Conservation (phyloP, 2,797 vertebrate genomes). For the Lepus townsendii region DNA sequence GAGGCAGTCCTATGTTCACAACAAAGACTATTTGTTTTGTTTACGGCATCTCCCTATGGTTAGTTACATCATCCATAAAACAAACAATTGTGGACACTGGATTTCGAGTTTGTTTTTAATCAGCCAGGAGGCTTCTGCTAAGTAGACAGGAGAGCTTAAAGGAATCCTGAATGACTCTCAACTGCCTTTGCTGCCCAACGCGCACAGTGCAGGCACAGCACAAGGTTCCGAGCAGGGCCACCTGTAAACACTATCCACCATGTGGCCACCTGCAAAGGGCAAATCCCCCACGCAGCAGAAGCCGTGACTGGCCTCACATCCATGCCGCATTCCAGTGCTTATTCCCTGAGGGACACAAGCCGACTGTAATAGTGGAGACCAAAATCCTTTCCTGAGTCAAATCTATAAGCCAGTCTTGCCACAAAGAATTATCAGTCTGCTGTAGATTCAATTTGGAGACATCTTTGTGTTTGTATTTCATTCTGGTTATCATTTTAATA, state of each 20-base stretch:
- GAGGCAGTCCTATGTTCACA: neutral
- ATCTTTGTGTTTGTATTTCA: neutral
- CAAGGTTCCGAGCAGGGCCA: neutral
- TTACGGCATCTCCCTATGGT: conserved; percentile 61
- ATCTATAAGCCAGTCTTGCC: neutral
- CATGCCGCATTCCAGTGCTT: neutral
- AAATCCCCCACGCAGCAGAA: neutral
- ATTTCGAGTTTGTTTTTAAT: conserved; percentile 75
- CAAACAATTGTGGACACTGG: conserved; percentile 63
- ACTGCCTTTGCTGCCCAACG: neutral
- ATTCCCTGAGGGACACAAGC: neutral
- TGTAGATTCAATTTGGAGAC: neutral
- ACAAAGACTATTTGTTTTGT: conserved; percentile 65
- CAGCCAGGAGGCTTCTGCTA: conserved; percentile 44
- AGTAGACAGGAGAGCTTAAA: conserved; percentile 2
- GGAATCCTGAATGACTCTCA: neutral
- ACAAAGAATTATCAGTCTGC: neutral
- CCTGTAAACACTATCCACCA: neutral
- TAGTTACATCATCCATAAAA: conserved; percentile 70
- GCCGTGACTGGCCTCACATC: neutral
- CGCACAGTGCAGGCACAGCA: neutral
- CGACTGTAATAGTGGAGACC: neutral
- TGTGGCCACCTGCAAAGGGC: neutral
- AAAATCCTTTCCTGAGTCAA: neutral
- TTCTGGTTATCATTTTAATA: neutral